A percentile compares a stretch with the other conserved stretches of the same genome.
Evolutionary conservation across 2,797 vertebrate genomes (phyloP).

Genomic region (Poecilia wingei): DNA sequence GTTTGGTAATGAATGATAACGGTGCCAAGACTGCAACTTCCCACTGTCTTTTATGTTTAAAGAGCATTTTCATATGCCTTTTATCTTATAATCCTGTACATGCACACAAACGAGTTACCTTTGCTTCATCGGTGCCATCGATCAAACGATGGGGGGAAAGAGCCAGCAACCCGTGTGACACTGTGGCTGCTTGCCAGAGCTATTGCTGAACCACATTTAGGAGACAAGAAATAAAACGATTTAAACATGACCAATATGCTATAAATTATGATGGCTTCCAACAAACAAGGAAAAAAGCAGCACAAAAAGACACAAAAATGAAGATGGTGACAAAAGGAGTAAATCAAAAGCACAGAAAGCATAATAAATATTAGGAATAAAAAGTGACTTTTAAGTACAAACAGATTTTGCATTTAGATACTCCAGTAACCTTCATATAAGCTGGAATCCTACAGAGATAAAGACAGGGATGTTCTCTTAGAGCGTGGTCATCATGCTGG

Average conservation of each 20-base stretch:
- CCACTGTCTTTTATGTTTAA: constrained; percentile 43
- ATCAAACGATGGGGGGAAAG: constrained; percentile 43
- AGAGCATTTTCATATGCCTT: constrained; percentile 38
- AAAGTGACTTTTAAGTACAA: constrained; percentile 73
- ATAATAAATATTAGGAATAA: constrained; percentile 59
- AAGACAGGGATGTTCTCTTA: constrained; percentile 65
- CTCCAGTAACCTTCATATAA: constrained; percentile 64
- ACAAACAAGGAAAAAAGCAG: constrained; percentile 52
- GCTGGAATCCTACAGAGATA: constrained; percentile 68
- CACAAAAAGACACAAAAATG: constrained; percentile 26
- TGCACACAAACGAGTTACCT: constrained; percentile 19
- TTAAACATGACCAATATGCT: constrained; percentile 48
- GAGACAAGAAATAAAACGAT: constrained; percentile 42
- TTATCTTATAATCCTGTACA: constrained; percentile 42
- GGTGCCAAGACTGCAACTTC: constrained; percentile 28
- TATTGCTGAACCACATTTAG: constrained; percentile 42
- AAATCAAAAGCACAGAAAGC: constrained; percentile 23
- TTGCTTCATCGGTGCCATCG: constrained; percentile 38
- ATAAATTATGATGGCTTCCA: constrained; percentile 47
- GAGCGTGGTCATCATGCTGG: constrained; percentile 52
- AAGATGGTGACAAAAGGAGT: constrained; percentile 7
- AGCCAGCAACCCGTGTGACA: constrained; percentile 25
- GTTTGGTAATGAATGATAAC: constrained; percentile 26
- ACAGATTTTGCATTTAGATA: constrained; percentile 72
- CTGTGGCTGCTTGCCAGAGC: constrained; percentile 50